Base-by-base conservation (phyloP, 1,140 invertebrate species). In the Drosophila saltans region DNA sequence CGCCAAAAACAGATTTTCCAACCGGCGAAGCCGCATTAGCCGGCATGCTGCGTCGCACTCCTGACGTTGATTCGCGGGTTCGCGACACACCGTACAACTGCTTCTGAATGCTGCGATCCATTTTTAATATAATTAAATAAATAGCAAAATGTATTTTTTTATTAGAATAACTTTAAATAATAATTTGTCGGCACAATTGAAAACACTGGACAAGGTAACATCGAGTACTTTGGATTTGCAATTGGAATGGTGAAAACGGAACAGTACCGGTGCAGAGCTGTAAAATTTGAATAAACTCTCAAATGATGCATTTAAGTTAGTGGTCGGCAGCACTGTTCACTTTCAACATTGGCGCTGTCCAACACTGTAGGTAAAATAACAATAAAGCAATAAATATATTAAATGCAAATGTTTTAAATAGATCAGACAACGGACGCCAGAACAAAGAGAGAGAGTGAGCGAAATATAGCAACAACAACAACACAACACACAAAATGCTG, bases 1-100 rank as follows among this genome's bases (percentile, higher is more conserved):
- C 78, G 64, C 82, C 88, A 81, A 81, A 80, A 89, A 75, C 69
- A 1, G 84, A 84, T 78, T 80, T 91, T 3, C 81, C 59, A 66
- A 30, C 80, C 77, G 3, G 66, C 41, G 16, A 24, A 52, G 75
- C 61, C 33, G 62, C 16, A 5, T 73, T 41, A 21, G 75, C 60
- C 21, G 80, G 66, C 61, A 84, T 45, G 57, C 66, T 80, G 1
- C 65, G 66, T 3, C 73, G 67, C 1, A 55, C 4, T 2, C 61
- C 57, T 4, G 83, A 69, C 1, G 83, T 75, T 0, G 78, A 82
- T 2, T 86, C 83, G 0, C 80, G 80, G 2, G 83, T 30, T 0
- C 80, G 80, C 4, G 83, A 24, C 5, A 72, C 41, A 30, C 56
- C 64, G 7, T 72, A 83, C 0, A 86, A 21, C 26, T 86, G 79